A percentile compares a stretch with the other conserved stretches of the same genome.
phyloP scores from a whole-genome alignment of 2,888 invertebrate species.

The Tachina fera region DNA sequence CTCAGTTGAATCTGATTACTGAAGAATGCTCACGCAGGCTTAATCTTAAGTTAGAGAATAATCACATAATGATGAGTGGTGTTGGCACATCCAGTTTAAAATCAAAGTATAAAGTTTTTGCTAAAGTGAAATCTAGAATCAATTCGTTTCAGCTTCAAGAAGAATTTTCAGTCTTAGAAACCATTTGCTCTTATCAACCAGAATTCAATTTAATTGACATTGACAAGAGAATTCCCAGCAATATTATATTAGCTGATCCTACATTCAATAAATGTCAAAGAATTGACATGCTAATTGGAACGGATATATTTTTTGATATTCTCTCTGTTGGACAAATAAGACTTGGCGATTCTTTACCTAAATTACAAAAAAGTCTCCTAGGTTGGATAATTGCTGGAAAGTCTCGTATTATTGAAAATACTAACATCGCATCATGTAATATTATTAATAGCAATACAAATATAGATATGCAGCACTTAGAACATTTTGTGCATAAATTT shows the following conservation, averaged over 20 bases:
- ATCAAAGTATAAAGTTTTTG: not conserved
- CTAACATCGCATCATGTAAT: constrained; percentile 1
- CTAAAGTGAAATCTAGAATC: not conserved
- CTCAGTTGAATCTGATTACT: not conserved
- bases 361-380: constrained; percentile 47
- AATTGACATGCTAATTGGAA: constrained; percentile 40
- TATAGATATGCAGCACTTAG: not conserved
- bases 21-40: constrained; percentile 12
- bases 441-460: not conserved
- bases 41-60: not conserved
- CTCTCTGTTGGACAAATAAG: constrained; percentile 34
- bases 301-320: constrained; percentile 45
- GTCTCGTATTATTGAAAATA: not conserved
- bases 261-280: constrained; percentile 27
- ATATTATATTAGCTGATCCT: constrained; percentile 34
- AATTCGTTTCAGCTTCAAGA: constrained; percentile 20
- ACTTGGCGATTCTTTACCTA: constrained; percentile 3
- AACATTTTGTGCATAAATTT: constrained; percentile 26
- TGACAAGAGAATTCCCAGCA: constrained; percentile 5
- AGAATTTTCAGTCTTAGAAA: not conserved
- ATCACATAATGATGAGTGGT: not conserved
- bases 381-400: constrained; percentile 47
- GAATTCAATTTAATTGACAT: constrained; percentile 20
- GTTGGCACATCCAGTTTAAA: not conserved
- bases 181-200: constrained; percentile 10